A percentile compares a stretch with the other conserved stretches of the same genome.
Conservation (phyloP, 2,888 invertebrate genomes). For the Sericinus montela region DNA sequence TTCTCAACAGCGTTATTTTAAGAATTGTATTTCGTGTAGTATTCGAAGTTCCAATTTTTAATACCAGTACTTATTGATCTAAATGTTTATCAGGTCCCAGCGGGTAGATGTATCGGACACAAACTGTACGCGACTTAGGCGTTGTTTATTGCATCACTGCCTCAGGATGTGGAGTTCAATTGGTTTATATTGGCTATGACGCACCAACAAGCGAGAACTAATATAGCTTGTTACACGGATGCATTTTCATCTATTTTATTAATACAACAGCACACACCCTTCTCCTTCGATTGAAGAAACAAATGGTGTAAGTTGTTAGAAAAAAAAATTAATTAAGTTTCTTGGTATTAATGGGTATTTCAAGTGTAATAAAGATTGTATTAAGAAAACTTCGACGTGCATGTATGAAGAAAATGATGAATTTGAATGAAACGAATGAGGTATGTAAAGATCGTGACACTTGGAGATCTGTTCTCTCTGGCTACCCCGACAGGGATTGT, state of each 20-base stretch:
- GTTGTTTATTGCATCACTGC: constrained; percentile 27
- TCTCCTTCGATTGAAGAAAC: not conserved
- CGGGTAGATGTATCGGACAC: constrained; percentile 28
- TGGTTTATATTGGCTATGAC: constrained; percentile 62
- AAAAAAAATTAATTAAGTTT: no score
- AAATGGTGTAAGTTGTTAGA: not conserved
- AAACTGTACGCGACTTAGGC: constrained; percentile 15
- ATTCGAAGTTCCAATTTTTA: constrained; percentile 16
- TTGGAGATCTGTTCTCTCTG: no score
- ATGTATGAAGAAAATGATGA: no score
- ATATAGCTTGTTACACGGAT: constrained; percentile 28
- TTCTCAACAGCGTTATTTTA: no score
- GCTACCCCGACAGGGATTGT: no score
- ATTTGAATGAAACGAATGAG: no score
- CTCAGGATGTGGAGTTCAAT: constrained; percentile 57
- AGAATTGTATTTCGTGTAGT: no score
- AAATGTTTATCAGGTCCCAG: constrained; percentile 34
- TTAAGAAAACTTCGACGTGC: no score
- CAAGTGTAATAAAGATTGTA: no score
- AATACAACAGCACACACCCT: not conserved
- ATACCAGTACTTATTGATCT: constrained; percentile 28
- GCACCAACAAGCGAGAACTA: constrained; percentile 45
- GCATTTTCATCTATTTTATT: constrained; percentile 32
- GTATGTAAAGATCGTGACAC: no score
- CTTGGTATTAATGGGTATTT: no score